Conservation (phyloP, 1,140 invertebrate genomes). For the Heterodera schachtii region DNA sequence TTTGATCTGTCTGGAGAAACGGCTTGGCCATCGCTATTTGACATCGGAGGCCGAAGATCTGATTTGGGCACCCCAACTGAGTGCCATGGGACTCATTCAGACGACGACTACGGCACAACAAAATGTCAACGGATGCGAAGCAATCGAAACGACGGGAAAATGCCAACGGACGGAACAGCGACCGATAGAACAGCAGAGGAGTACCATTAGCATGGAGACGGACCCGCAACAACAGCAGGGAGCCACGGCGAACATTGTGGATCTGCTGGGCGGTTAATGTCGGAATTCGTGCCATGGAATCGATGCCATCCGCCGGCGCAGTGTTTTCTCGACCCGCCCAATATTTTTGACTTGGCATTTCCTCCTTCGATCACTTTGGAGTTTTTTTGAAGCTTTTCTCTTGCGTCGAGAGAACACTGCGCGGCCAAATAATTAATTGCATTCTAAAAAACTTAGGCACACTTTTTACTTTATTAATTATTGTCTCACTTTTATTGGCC, state of each 20-base stretch:
- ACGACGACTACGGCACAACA: neutral
- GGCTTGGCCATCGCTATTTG: slow-evolving; percentile 23
- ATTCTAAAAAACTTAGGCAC: no score
- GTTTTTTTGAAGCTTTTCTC: no score
- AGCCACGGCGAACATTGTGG: neutral
- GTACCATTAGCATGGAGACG: neutral
- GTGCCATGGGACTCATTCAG: slow-evolving; percentile 20
- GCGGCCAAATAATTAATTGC: no score
- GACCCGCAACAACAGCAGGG: neutral
- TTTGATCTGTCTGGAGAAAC: slow-evolving; percentile 29
- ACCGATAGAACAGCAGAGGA: neutral
- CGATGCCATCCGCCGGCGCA: neutral
- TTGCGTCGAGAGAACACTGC: no score
- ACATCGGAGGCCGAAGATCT: slow-evolving; percentile 33
- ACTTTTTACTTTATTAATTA: no score
- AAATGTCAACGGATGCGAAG: neutral
- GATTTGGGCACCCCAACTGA: slow-evolving; percentile 21
- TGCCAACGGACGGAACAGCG: neutral
- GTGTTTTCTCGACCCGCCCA: no score
- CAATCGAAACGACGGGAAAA: neutral
- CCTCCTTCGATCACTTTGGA: no score
- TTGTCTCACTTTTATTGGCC: no score
- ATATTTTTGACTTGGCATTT: no score
- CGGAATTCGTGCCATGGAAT: neutral
- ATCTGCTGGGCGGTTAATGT: neutral